Evolutionary conservation across 2,113 vertebrate species (phyloP).

Genomic region (Crotophaga sulcirostris): DNA sequence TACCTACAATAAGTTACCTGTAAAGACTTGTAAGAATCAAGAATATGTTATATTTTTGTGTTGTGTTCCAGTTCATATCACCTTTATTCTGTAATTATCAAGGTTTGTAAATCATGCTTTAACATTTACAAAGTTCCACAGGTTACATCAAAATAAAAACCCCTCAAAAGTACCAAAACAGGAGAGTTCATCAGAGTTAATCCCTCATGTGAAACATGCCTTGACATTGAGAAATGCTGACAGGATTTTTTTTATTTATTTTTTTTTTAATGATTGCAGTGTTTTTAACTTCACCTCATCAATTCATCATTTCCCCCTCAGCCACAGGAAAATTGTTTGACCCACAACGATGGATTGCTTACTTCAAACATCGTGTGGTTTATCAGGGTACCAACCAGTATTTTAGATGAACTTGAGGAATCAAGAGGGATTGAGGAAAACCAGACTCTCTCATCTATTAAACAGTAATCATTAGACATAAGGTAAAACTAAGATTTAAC

Average conservation of each 20-base stretch:
- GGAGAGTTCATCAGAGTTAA: not conserved
- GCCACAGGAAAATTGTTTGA: not conserved
- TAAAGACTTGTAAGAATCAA: not conserved
- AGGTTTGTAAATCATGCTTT: not conserved
- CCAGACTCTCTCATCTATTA: not conserved
- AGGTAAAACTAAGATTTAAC: not conserved
- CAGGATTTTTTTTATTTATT: not conserved
- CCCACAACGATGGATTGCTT: not conserved
- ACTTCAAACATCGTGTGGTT: not conserved
- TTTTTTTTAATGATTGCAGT: not conserved
- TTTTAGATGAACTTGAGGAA: too few species aligned
- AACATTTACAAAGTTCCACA: not conserved
- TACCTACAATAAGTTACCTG: not conserved
- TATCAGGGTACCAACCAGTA: not conserved
- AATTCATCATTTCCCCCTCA: not conserved
- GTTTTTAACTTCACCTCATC: not conserved
- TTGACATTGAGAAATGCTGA: not conserved
- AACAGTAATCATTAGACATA: not conserved
- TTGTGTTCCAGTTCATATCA: not conserved
- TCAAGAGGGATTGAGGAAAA: too few species aligned
- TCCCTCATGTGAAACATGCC: not conserved
- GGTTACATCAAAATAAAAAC: not conserved
- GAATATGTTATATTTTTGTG: not conserved
- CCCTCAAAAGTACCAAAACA: not conserved
- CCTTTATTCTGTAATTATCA: not conserved